phyloP scores from a whole-genome alignment of 1,140 invertebrate genomes.

The Mizuhopecten yessoensis region DNA sequence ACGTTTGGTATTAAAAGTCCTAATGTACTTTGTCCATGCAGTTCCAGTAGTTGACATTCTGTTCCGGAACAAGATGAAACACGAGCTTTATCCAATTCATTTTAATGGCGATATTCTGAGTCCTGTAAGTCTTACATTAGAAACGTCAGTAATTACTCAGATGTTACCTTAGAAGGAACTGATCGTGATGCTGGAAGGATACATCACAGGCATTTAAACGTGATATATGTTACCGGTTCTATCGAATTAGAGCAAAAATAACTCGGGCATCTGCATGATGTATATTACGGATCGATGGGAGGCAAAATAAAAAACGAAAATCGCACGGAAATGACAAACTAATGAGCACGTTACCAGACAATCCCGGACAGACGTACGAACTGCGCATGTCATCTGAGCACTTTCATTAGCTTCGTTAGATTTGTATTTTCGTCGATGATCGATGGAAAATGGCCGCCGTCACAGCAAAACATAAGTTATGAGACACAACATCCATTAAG shows the following conservation, averaged over 20 bases:
- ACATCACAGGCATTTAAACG: neutral
- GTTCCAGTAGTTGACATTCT: no score
- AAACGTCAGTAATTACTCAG: neutral
- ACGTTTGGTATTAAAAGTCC: no score
- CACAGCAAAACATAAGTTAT: neutral
- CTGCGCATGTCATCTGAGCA: neutral
- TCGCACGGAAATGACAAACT: neutral
- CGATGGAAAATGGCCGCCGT: neutral
- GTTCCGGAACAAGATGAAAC: no score
- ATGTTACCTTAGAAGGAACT: neutral
- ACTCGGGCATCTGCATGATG: neutral
- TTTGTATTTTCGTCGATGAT: slow-evolving; percentile 1
- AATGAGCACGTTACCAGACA: slow-evolving; percentile 32
- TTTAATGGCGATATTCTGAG: neutral
- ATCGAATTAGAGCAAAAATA: no score
- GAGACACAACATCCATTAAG: neutral
- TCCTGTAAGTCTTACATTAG: neutral
- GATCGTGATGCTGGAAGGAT: neutral
- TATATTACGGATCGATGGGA: slow-evolving; percentile 33
- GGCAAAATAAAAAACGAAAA: slow-evolving; percentile 12
- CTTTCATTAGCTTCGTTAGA: neutral
- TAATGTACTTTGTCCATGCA: no score
- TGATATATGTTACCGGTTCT: neutral
- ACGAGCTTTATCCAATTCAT: neutral
- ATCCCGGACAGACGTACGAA: neutral